Evolutionary conservation across 2,888 invertebrate genomes (phyloP).

Genomic region (Himalopsyche kuldschensis): DNA sequence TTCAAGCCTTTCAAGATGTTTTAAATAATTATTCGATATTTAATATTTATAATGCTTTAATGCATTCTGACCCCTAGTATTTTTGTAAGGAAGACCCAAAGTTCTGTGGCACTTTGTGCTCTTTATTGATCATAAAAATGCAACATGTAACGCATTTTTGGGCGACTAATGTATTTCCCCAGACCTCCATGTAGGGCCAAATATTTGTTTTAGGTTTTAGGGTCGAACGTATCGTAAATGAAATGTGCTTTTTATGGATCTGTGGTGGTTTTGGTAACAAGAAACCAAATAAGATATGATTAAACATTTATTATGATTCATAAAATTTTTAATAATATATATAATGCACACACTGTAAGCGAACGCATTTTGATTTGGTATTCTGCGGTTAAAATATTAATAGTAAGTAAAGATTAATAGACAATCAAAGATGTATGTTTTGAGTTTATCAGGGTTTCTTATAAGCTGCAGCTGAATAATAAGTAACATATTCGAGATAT

Average conservation of each 20-base stretch:
- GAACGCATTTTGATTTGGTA: too few relatives aligned
- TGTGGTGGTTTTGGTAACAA: neutral
- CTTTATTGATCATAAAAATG: neutral
- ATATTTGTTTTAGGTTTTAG: neutral
- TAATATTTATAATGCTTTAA: neutral
- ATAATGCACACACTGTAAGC: too few relatives aligned
- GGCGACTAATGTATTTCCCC: neutral
- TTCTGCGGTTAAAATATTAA: too few relatives aligned
- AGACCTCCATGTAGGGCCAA: neutral
- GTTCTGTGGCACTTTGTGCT: neutral
- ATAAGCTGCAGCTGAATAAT: too few relatives aligned
- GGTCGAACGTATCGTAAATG: neutral
- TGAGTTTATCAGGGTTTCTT: too few relatives aligned
- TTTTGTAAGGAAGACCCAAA: neutral
- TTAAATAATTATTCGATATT: too few relatives aligned
- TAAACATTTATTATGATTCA: neutral
- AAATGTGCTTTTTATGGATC: neutral
- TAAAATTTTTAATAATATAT: neutral
- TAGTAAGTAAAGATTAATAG: too few relatives aligned
- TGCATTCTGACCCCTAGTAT: neutral
- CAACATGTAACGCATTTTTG: slow-evolving; percentile 1
- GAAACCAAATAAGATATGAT: neutral
- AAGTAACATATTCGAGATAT: too few relatives aligned
- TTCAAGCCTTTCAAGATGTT: too few relatives aligned
- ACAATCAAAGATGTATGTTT: too few relatives aligned